Base-by-base conservation (phyloP, 2,888 invertebrate species). In the Cryptocephalus moraei region DNA sequence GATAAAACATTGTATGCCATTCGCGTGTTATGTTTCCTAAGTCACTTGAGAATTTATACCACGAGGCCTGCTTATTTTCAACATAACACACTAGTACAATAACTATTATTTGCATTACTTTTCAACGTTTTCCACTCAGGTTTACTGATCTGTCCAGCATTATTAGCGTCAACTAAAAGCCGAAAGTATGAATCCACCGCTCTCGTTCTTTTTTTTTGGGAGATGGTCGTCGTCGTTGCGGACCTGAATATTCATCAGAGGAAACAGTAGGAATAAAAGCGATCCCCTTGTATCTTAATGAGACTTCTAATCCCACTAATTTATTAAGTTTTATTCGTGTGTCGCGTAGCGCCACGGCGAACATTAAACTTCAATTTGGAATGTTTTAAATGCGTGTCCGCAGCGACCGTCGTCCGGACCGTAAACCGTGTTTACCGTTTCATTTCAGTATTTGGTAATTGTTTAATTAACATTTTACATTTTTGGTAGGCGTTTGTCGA, bases 241-340 rank as follows among this genome's bases (percentile, higher is more conserved):
- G 12, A 34, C 33, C 8, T 40, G 40, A 40, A 50, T 44, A 50
- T 50, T 50, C 45, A 50, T 50, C 45, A 45, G 32, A 34, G 33
- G 49, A 51, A 47, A 36, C 36, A 36, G 11, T 12, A 36, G 12
- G 4, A 36, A 36, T 36, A 36, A 36, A 36, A 11, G 13, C 51
- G 49, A 52, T 52, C 51, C 46, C 39, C 51, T 56, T 68, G 69
- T 69, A 69, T 68, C 68, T 62, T 69, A 70, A 69, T 69, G 69
- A 69, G 69, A 60, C 62, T 57, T 59, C 66, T 64, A 66, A 66
- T 66, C 67, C 65, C 58, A 61, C 66, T 68, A 68, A 69, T 69
- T 68, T 63, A 69, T 70, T 68, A 62, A 62, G 63, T 62, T 59
- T 63, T 65, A 64, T 62, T 64, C 60, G 62, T 63, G 55, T 56